Evolutionary conservation across 2,888 invertebrate genomes (phyloP), one percentile per base, ranked within the genome.

Genomic region (Platycheirus rosarum): DNA sequence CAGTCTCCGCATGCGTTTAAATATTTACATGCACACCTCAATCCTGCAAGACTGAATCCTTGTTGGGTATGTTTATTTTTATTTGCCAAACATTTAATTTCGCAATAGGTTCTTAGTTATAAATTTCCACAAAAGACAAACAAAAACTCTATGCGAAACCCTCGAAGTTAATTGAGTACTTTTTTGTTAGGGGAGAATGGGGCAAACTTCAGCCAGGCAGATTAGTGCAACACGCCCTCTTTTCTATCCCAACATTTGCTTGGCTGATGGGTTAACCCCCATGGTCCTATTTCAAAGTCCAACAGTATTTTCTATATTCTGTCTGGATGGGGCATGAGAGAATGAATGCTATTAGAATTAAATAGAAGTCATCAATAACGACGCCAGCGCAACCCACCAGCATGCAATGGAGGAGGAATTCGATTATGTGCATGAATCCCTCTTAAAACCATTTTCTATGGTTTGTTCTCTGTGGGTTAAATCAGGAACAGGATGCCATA

Each of bases 371-470:
- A 79, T 79, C 78, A 79, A 79, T 79, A 79, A 79, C 32, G 32
- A 66, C 66, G 37, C 66, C 73, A 32, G 69, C 44, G 65, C 42
- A 29, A 42, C 42, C 14, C 32, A 42, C 55, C 2, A 8, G 18
- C 23, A 32, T n/a, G n/a, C n/a, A n/a, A n/a, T 26, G 14, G 60
- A 32, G n/a, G 48, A 46, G 37, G 29, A 78, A 78, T 78, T 73
- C 78, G 78, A 78, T 78, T 73, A 73, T 73, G 66, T 78, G 78
- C 73, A 73, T 73, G 74, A 68, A 63, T 79, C 78, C 74, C 62
- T 79, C 62, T 79, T 68, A 74, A 68, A 74, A 55, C 74, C 74
- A 49, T 74, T 68, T 62, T 46, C 51, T 26, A 55, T 37, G n/a
- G n/a, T n/a, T n/a, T 73, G 66, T 60, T 68, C 63, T 74, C 37